phyloP scores from a whole-genome alignment of 2,797 vertebrate genomes.

The Psittacula derbiana region DNA sequence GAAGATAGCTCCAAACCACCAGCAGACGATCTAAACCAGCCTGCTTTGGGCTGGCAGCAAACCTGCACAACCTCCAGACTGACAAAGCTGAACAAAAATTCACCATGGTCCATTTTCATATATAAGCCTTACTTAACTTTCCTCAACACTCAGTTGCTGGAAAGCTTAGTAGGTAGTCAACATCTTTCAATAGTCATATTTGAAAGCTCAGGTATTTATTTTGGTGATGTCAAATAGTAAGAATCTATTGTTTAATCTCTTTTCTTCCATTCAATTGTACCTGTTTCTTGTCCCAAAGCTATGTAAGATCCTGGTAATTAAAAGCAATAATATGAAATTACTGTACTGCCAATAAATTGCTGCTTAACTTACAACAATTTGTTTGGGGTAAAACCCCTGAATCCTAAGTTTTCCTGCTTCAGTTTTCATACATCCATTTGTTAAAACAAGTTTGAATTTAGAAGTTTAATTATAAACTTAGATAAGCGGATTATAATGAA shows the following conservation, averaged over 20 bases:
- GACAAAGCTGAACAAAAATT: neutral
- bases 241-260: neutral
- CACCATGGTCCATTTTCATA: neutral
- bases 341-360: neutral
- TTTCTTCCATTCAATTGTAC: neutral
- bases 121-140: neutral
- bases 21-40: neutral
- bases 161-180: neutral
- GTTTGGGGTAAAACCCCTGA: slow-evolving; percentile 1
- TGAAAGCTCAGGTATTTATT: neutral
- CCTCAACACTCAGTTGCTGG: neutral
- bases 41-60: neutral
- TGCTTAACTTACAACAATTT: neutral
- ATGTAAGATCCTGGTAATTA: neutral
- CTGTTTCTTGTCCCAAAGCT: neutral
- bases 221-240: neutral
- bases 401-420: slow-evolving; percentile 50
- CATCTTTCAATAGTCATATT: neutral
- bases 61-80: neutral
- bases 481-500: slow-evolving; percentile 82
- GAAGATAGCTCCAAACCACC: neutral
- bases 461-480: slow-evolving; percentile 80
- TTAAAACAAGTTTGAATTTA: slow-evolving; percentile 75
- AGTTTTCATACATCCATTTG: slow-evolving; percentile 25
- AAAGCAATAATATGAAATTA: neutral